Percentiles rank a stretch among this genome's conserved stretches.
These are phyloP conservation scores for Aegotheles bennettii DNA, from an alignment of 2,113 vertebrate genomes.

Conservation along the genomic window DNA sequence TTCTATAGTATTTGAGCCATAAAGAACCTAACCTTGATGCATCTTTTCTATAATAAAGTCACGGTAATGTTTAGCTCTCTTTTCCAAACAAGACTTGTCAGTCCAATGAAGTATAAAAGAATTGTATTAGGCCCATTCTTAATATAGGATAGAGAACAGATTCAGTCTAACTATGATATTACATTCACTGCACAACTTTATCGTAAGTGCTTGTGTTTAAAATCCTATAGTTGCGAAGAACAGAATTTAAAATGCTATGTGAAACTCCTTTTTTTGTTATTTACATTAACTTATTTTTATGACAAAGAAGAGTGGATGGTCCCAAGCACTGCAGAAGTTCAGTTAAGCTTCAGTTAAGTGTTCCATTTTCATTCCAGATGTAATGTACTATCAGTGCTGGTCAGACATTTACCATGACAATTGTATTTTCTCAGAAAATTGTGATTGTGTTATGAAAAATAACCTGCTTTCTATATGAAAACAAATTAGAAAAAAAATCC, in stretches of 20 bases:
- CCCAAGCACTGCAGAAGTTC: background rate
- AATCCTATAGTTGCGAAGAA: background rate
- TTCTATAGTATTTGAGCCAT: background rate
- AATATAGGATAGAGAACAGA: background rate
- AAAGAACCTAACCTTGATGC: background rate
- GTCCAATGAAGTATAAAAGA: background rate
- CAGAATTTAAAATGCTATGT: background rate
- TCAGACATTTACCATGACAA: background rate
- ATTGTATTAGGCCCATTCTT: background rate
- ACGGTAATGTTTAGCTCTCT: background rate
- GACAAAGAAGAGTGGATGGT: background rate
- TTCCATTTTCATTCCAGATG: background rate
- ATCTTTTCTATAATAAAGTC: background rate
- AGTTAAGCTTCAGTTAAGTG: background rate
- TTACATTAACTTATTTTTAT: background rate
- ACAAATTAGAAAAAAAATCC: background rate
- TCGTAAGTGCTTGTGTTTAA: background rate
- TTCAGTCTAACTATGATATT: background rate
- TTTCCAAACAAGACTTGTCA: background rate
- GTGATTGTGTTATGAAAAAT: background rate
- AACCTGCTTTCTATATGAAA: background rate
- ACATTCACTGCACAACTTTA: background rate
- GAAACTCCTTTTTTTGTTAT: background rate
- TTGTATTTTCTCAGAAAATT: background rate
- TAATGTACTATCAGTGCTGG: background rate